Base-by-base conservation (phyloP, 2,797 vertebrate genomes). In the Halcyon badia region DNA sequence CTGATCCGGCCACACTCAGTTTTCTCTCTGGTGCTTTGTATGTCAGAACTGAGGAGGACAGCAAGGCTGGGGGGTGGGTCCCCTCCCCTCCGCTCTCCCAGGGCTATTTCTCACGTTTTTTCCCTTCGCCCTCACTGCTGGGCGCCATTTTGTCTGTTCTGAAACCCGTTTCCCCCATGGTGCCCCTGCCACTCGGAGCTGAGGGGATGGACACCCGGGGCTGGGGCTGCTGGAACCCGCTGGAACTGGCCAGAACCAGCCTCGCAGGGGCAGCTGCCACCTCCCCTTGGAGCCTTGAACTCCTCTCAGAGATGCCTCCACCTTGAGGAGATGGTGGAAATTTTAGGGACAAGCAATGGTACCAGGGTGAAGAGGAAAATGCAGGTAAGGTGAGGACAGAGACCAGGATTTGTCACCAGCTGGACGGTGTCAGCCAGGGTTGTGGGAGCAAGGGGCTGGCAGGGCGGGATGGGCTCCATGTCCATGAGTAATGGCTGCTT, bases 321-420 rank as follows among this genome's bases (percentile, higher is more conserved):
- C 37, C 25, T 11, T 72, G 68, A 44, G 49, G 41, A 31, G 10
- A 5, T 11, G 66, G 9, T 2, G 61, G 76, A 5, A 57, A 9
- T 3, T 0, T 4, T 6, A 1, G 6, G 33, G 19, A 1, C 10
- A 4, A 37, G 41, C 22, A 35, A 9, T 1, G 7, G 1, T 6
- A 1, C 8, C 4, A 1, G 8, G 24, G 41, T 21, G 5, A 5
- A 44, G 65, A 24, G 26, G 19, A n/a, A 57, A 33, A 6, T 1
- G 1, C 16, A 3, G 39, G 21, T 0, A 4, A 71, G 48, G 11
- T 14, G 35, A 5, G 49, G 16, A 12, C 18, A 6, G 61, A 31
- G 77, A 28, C 22, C 0, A 2, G 11, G 16, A 14, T 20, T 20
- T 1, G 4, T 42, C 16, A 2, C 20, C 2, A 4, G 17, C 26